These are phyloP conservation scores for Pollenia labialis DNA, from an alignment of 2,888 invertebrate species.

Conservation along the genomic window DNA sequence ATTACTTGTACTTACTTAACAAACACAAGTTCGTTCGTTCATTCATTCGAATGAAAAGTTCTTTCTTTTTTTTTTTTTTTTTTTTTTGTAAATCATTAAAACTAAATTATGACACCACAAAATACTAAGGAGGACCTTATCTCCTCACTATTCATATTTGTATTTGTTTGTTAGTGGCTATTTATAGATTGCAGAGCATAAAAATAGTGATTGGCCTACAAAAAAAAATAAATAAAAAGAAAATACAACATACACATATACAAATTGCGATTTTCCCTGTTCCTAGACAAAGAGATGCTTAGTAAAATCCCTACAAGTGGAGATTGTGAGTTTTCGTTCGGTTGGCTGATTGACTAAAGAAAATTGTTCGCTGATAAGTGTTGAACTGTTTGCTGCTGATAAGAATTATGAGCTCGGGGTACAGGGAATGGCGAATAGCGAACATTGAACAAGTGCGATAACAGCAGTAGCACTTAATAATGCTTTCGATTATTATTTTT, in stretches of 20 bases:
- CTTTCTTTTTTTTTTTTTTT: not conserved
- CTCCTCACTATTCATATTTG: not conserved
- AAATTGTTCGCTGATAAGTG: constrained; percentile 52
- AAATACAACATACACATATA: too few relatives aligned
- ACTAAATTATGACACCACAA: constrained; percentile 27
- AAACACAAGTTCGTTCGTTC: not conserved
- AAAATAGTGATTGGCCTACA: constrained; percentile 17
- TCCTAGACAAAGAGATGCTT: constrained; percentile 24
- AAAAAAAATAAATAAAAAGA: not conserved
- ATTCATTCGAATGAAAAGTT: not conserved
- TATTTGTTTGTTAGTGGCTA: not conserved
- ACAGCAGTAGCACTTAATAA: constrained; percentile 38
- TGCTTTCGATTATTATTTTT: constrained; percentile 42
- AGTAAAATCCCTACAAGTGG: constrained; percentile 17
- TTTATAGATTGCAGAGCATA: constrained; percentile 21
- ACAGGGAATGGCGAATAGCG: too few relatives aligned
- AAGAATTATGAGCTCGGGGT: constrained; percentile 1
- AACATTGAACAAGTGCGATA: not conserved
- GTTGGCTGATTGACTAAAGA: constrained; percentile 29
- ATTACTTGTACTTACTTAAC: constrained; percentile 5
- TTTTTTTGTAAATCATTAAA: constrained; percentile 35
- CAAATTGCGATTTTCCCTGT: not conserved
- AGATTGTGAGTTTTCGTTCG: not conserved
- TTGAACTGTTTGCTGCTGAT: constrained; percentile 43
- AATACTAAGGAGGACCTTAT: constrained; percentile 17